phyloP scores from a whole-genome alignment of 2,113 vertebrate genomes.

The Irena cyanogastra region DNA sequence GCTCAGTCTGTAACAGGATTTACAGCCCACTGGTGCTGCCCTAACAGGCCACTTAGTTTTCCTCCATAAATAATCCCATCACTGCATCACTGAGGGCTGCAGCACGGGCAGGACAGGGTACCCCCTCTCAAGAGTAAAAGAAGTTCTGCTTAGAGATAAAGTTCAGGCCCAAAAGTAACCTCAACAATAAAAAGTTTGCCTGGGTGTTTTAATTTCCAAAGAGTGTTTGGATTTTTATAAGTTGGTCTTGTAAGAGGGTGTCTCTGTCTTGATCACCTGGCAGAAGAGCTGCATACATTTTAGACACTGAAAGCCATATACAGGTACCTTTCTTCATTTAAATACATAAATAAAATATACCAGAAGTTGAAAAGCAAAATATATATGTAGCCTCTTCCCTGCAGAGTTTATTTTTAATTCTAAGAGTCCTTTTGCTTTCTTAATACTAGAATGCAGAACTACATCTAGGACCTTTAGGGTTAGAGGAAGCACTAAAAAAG shows the following conservation, averaged over 20 bases:
- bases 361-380: neutral
- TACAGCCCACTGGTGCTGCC: neutral
- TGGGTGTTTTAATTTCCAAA: neutral
- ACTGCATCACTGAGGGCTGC: neutral
- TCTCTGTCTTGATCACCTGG: neutral
- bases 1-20: neutral
- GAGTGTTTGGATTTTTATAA: neutral
- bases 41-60: neutral
- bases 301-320: neutral
- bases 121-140: neutral
- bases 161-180: neutral
- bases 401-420: neutral
- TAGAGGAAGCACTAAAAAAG: neutral
- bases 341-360: neutral
- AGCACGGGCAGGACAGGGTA: fast-evolving
- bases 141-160: neutral
- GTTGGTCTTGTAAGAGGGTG: neutral
- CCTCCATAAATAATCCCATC: neutral
- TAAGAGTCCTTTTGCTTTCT: neutral
- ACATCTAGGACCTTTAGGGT: neutral
- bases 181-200: neutral
- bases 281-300: neutral
- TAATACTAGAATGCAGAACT: neutral
- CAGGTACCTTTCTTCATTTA: neutral
- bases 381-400: neutral